Evolutionary conservation across 2,888 invertebrate species (phyloP).

Genomic region (Meloe dianella): DNA sequence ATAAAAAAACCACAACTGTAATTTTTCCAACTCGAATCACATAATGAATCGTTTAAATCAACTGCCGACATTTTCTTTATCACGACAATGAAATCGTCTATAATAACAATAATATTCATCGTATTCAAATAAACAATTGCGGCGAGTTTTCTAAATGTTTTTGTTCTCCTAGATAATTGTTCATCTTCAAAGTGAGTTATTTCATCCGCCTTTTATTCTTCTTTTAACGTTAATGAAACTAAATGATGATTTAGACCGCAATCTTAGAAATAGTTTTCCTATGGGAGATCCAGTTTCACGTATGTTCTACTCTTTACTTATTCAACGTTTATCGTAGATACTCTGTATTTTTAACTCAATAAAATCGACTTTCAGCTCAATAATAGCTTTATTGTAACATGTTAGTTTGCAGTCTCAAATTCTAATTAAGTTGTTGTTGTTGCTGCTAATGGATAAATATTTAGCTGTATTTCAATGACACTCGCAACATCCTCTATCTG

Average conservation of each 20-base stretch:
- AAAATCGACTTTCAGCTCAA: background rate
- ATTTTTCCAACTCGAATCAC: background rate
- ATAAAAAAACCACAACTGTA: background rate
- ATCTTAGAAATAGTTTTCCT: background rate
- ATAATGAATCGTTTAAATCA: background rate
- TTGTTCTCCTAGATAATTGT: background rate
- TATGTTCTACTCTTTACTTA: background rate
- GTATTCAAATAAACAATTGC: background rate
- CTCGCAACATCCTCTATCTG: background rate
- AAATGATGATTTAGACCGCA: background rate
- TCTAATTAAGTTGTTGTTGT: background rate
- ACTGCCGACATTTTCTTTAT: too few relatives aligned
- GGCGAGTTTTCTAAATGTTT: background rate
- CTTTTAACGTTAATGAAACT: slow-evolving; percentile 3
- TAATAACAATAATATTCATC: too few relatives aligned
- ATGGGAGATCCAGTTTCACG: background rate
- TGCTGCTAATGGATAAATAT: background rate
- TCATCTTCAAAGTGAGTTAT: background rate
- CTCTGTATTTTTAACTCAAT: background rate
- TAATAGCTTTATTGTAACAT: background rate
- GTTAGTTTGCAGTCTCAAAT: background rate
- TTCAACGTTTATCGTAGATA: background rate
- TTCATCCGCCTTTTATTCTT: background rate
- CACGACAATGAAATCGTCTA: too few relatives aligned
- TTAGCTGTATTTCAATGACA: background rate